These are phyloP conservation scores for Paguma larvata DNA, from an alignment of 2,797 vertebrate genomes.

Conservation along the genomic window DNA sequence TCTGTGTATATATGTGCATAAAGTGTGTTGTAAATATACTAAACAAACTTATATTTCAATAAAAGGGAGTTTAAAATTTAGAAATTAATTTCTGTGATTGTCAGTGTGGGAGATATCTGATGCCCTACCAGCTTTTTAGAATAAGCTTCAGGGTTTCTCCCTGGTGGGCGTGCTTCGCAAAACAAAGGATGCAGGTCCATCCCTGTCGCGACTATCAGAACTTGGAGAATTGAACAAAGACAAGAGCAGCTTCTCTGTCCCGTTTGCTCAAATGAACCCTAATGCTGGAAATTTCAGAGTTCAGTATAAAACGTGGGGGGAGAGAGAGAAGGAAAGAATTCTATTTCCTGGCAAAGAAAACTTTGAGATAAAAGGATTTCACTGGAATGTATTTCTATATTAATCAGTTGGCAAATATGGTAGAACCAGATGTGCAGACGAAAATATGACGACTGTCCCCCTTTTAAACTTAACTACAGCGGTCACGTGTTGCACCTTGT, in stretches of 20 bases:
- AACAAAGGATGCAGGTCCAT: constrained; percentile 52
- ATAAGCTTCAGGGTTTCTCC: not conserved
- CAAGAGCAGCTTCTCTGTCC: constrained; percentile 29
- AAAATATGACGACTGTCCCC: constrained; percentile 50
- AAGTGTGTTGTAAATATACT: constrained; percentile 89
- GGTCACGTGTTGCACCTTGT: not conserved
- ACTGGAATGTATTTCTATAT: constrained; percentile 63
- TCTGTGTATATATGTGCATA: constrained; percentile 88
- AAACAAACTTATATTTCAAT: constrained; percentile 91
- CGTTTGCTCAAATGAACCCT: not conserved
- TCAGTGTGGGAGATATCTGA: constrained; percentile 11
- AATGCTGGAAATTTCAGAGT: constrained; percentile 27
- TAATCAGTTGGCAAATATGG: constrained; percentile 32
- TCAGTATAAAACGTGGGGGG: not conserved
- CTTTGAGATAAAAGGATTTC: constrained; percentile 43
- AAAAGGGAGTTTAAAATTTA: constrained; percentile 87
- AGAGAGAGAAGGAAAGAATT: constrained; percentile 8
- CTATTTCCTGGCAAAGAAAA: constrained; percentile 73
- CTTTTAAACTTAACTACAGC: not conserved
- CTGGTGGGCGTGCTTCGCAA: constrained; percentile 33
- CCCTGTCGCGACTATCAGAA: not conserved
- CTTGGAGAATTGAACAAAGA: constrained; percentile 29
- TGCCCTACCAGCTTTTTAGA: not conserved
- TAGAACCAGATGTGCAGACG: constrained; percentile 46
- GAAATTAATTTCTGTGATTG: constrained; percentile 62